These are phyloP conservation scores for Microctonus aethiopoides DNA, from an alignment of 2,888 invertebrate species.

Conservation along the genomic window DNA sequence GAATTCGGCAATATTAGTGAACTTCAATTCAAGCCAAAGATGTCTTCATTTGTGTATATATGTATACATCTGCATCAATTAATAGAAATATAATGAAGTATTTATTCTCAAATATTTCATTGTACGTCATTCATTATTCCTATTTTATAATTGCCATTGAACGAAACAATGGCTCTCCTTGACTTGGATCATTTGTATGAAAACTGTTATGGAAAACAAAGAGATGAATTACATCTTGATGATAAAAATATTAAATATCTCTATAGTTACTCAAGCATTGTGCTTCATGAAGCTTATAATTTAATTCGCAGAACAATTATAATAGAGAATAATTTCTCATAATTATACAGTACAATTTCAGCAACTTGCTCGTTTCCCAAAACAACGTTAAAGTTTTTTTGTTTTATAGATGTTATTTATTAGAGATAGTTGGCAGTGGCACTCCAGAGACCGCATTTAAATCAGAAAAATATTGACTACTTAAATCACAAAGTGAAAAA, in stretches of 20 bases:
- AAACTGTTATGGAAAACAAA: neutral
- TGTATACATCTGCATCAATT: neutral
- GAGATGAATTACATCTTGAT: neutral
- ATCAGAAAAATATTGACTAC: neutral
- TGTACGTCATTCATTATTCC: neutral
- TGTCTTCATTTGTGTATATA: neutral
- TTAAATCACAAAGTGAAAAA: conserved; percentile 6
- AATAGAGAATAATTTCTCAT: conserved; percentile 18
- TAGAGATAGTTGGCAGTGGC: neutral
- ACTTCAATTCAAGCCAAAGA: neutral
- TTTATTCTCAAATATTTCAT: neutral
- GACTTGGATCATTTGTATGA: no score
- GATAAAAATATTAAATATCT: neutral
- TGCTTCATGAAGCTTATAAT: conserved; percentile 27
- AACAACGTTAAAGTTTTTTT: conserved; percentile 4
- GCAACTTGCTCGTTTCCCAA: neutral
- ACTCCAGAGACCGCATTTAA: neutral
- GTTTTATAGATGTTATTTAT: conserved; percentile 3
- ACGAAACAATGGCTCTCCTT: no score
- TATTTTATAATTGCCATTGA: neutral
- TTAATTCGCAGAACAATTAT: conserved; percentile 17
- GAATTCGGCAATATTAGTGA: neutral
- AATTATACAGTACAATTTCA: conserved; percentile 9
- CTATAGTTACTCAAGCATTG: conserved; percentile 5
- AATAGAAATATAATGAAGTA: neutral